Evolutionary conservation across 2,888 invertebrate genomes (phyloP), one percentile per base, ranked within the genome.

Genomic region (Hirudinaria manillensis): DNA sequence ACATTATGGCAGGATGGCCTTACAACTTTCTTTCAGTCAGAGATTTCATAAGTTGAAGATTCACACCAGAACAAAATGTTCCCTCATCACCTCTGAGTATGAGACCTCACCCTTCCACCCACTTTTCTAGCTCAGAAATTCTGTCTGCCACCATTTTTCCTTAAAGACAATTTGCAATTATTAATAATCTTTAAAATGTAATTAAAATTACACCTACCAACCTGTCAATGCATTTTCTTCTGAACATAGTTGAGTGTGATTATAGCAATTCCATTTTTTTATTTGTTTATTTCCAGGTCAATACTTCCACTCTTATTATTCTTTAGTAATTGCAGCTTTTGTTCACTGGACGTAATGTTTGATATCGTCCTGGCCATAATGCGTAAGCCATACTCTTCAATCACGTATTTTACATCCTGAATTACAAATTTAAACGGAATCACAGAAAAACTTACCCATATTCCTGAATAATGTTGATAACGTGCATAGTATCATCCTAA

Each of bases 1-100:
- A 81, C 87, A 88, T 86, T 55, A 81, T 80, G 34, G 27, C 16
- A 1, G 72, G 72, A 55, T 81, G 80, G 32, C 80, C 83, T 0
- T 87, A 87, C 68, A 82, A 82, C 10, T 82, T 81, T 3, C 83
- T 79, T 45, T 78, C 78, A 16, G 78, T 78, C 13, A 86, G 84
- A 71, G 81, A 76, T 65, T 76, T 72, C 34, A 78, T 66, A 13
- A 78, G 74, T 21, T 32, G 76, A 19, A 88, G 81, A 80, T 88
- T 88, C 3, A 86, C 88, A 16, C 89, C 89, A 2, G 88, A 87
- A 80, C 88, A 88, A 80, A 89, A 88, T n/a, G 83, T 84, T 13
- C 83, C 82, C 3, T 83, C 85, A 1, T 82, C 81, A 0, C 87
- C 87, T 76, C 83, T 81, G 4, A 88, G 74, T 21, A 88, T 81